Evolutionary conservation across 2,888 invertebrate genomes (phyloP), one percentile per base, ranked within the genome.

Genomic region (Blera fallax): DNA sequence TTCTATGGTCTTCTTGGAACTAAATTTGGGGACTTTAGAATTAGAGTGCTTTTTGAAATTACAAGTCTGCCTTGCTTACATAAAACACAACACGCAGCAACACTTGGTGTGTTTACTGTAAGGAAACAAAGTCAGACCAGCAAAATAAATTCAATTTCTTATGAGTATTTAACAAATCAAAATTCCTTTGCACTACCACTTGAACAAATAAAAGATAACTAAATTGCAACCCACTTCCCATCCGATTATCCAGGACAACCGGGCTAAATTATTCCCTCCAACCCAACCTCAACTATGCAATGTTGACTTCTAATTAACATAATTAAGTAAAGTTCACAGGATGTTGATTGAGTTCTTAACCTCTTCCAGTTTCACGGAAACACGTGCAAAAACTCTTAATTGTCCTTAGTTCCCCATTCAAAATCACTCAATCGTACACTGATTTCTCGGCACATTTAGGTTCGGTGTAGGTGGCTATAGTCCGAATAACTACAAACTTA

Each of bases 291-390:
- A 10, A 34, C 1, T 14, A 24, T n/a, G n/a, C 1, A 43, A 43
- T 62, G 27, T 14, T 62, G 16, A 29, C 29, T 62, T 45, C 45
- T 18, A 62, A 62, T 62, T 62, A 62, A 16, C 62, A 62, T 62
- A 62, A 62, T 45, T 62, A 62, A 45, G 62, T 18, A 16, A 62
- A 62, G 27, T 45, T 45, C 16, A 18, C 29, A 29, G 43, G 45
- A 43, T 14, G 40, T 14, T 60, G 60, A 60, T 60, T 60, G 40
- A 60, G 40, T 60, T 27, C 40, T 24, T 60, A 60, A 40, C 24
- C 58, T 40, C 16, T 21, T 60, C 37, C 60, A 43, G 60, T 24
- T 21, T 3, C 27, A 60, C n/a, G 24, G 8, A 27, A 60, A 62
- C 62, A 62, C 62, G 62, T 45, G 62, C 62, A 16, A 21, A n/a